Evolutionary conservation across 2,113 vertebrate genomes (phyloP).

Genomic region (Noturus placidus): DNA sequence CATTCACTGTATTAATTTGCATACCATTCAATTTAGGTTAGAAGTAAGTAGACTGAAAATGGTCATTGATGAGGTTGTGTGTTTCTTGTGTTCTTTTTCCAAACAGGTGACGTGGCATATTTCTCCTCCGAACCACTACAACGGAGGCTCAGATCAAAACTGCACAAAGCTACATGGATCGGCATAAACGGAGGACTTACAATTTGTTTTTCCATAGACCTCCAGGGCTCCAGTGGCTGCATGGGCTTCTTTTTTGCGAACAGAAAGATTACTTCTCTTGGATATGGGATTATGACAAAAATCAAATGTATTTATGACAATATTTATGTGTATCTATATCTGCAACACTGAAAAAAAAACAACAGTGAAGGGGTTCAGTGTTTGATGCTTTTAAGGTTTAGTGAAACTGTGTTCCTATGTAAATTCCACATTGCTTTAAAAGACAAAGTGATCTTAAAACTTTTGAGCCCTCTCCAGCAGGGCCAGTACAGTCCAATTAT

Average conservation of each 20-base stretch:
- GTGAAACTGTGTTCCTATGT: background rate
- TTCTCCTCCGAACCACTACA: background rate
- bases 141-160: constrained; percentile 13
- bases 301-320: constrained; percentile 42
- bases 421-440: constrained; percentile 14
- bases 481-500: background rate
- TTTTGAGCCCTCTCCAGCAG: background rate
- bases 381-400: constrained; percentile 13
- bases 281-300: constrained; percentile 21
- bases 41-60: background rate
- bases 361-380: background rate
- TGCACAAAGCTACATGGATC: background rate
- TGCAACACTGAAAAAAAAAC: constrained; percentile 9
- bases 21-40: background rate
- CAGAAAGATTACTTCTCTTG: background rate
- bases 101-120: constrained; percentile 67
- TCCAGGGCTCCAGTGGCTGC: constrained; percentile 6
- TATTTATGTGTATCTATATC: constrained; percentile 39
- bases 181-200: constrained; percentile 3
- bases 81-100: constrained; percentile 21
- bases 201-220: constrained; percentile 8
- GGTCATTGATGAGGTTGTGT: background rate
- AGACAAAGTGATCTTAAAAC: background rate
- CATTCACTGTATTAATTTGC: background rate
- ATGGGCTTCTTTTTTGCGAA: background rate